Conservation (phyloP, 1,140 invertebrate species). For the Stegodyphus dumicola region DNA sequence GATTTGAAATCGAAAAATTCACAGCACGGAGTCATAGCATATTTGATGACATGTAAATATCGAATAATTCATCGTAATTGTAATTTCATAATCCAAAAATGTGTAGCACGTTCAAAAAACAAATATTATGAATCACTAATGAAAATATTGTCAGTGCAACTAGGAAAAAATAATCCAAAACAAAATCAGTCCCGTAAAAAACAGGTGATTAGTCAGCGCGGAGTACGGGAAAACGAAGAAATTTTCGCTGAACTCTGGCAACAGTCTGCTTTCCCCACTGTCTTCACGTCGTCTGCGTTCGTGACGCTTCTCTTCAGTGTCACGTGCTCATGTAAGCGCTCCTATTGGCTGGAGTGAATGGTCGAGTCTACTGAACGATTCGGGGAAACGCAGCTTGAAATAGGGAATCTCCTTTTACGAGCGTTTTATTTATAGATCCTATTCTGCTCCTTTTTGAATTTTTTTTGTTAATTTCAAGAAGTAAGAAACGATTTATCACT, state of each 20-base stretch:
- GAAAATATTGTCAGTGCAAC: too few relatives aligned
- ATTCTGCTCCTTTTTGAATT: background rate
- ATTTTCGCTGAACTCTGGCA: too few relatives aligned
- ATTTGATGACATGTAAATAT: background rate
- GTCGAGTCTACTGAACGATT: slow-evolving; percentile 16
- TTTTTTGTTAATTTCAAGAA: too few relatives aligned
- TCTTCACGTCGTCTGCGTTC: slow-evolving; percentile 44
- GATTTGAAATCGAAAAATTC: background rate
- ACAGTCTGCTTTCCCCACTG: background rate
- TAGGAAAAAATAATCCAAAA: background rate
- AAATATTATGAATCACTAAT: too few relatives aligned
- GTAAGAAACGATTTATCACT: too few relatives aligned
- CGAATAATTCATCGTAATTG: background rate
- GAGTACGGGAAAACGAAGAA: background rate
- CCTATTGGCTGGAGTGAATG: slow-evolving; percentile 32
- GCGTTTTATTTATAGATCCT: slow-evolving; percentile 23
- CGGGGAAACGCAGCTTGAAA: slow-evolving; percentile 8
- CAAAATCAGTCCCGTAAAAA: background rate
- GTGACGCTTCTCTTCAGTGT: slow-evolving; percentile 39
- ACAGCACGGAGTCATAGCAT: slow-evolving; percentile 35
- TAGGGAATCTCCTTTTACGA: background rate
- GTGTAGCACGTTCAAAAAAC: background rate
- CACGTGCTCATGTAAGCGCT: slow-evolving; percentile 38
- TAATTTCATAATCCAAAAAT: slow-evolving; percentile 18
- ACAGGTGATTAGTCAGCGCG: slow-evolving; percentile 5